Base-by-base conservation (phyloP, 1,140 invertebrate genomes). In the Thalassaphorura encarpata region DNA sequence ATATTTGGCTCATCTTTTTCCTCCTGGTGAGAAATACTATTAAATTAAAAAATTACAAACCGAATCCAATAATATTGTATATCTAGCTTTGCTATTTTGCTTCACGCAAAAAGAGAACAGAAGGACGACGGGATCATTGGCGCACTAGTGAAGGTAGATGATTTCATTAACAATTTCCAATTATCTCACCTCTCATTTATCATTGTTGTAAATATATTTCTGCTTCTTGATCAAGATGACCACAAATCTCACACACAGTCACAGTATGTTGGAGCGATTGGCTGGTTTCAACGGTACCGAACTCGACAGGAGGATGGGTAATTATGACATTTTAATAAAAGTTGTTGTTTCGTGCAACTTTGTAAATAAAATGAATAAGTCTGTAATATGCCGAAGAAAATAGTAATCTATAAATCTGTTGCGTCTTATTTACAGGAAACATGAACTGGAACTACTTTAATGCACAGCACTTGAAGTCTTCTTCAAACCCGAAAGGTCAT, bases 1-100 rank as follows among this genome's bases (percentile, higher is more conserved):
- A 6, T 51, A n/a, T 51, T 39, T 51, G 48, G 48, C 33, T 51
- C 33, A 51, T 51, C 28, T 51, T 51, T 27, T 51, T 51, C 31
- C 27, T 51, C n/a, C 33, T 51, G 48, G 48, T 51, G 28, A 51
- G 13, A 21, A 4, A 33, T 28, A 8, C n/a, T 36, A 36, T n/a
- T 36, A n/a, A n/a, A 36, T 11, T 11, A 36, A 36, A n/a, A n/a
- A n/a, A n/a, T n/a, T n/a, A n/a, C n/a, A n/a, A n/a, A n/a, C n/a
- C n/a, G n/a, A n/a, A n/a, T n/a, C n/a, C n/a, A n/a, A n/a, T 48
- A 15, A 27, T 29, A 21, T 27, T 15, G 6, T 48, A 13, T 13
- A 43, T 11, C 8, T 19, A 48, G 46, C 23, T 48, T 48, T 48
- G 46, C 46, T 48, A 48, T 29, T 48, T 27, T 29, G 13, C 46